phyloP scores from a whole-genome alignment of 2,888 invertebrate species.

The Philonicus albiceps region DNA sequence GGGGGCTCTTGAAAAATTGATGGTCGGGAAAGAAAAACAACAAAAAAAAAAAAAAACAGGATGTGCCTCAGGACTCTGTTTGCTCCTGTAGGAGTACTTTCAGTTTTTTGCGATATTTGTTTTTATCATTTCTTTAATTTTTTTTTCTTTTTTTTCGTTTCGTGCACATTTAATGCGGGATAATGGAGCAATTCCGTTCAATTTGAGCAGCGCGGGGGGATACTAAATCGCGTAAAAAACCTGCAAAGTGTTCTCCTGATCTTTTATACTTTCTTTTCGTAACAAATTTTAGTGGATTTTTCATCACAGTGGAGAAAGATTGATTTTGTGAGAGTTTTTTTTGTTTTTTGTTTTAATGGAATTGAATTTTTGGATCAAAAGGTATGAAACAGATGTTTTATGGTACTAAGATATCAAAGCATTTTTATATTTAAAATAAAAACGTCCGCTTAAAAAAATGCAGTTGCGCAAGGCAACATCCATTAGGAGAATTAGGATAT shows the following conservation, averaged over 20 bases:
- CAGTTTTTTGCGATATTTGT: neutral
- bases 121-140: neutral
- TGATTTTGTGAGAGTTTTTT: neutral
- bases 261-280: neutral
- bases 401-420: neutral
- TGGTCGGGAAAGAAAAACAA: neutral
- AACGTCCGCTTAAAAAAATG: neutral
- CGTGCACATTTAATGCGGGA: neutral
- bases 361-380: neutral
- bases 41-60: neutral
- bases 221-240: neutral
- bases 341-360: neutral
- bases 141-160: neutral
- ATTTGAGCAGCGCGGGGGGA: neutral
- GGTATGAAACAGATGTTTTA: neutral
- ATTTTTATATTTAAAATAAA: neutral
- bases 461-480: no score
- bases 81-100: neutral
- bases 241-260: neutral
- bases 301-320: neutral
- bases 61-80: neutral
- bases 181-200: constrained; percentile 9
- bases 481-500: no score
- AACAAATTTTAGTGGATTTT: neutral
- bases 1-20: neutral